These are phyloP conservation scores for Prochilodus magdalenae DNA, from an alignment of 2,113 vertebrate species.

Conservation along the genomic window DNA sequence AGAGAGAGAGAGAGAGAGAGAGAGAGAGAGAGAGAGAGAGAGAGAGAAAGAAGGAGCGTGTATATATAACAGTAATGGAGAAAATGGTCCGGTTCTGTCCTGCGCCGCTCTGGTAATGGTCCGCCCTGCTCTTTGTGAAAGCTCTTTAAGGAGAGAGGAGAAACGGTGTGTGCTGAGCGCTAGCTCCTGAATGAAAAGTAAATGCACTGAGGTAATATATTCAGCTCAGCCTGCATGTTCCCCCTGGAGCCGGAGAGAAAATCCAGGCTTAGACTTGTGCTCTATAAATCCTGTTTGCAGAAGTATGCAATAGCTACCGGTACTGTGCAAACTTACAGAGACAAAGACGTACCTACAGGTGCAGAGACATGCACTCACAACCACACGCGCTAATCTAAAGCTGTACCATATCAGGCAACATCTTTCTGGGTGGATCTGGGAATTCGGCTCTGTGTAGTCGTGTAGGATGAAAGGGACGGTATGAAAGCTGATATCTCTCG, in stretches of 20 bases:
- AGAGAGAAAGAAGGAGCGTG: background rate
- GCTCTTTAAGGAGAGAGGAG: slow-evolving; percentile 20
- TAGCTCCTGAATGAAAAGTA: slow-evolving; percentile 36
- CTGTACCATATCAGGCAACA: background rate
- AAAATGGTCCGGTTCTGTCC: background rate
- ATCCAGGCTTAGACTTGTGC: background rate
- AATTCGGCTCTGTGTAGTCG: background rate
- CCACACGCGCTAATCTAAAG: background rate
- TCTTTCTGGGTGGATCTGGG: background rate
- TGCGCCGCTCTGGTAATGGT: slow-evolving; percentile 7
- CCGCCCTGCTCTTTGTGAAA: slow-evolving; percentile 1
- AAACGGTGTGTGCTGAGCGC: background rate
- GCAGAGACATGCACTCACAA: background rate
- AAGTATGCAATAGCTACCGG: slow-evolving; percentile 16
- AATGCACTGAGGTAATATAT: slow-evolving; percentile 40
- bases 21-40: background rate
- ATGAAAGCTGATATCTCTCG: background rate
- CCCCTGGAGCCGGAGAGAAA: slow-evolving; percentile 21
- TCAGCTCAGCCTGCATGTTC: slow-evolving; percentile 16
- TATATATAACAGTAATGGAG: slow-evolving; percentile 16
- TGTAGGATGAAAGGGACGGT: background rate
- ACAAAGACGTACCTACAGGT: background rate
- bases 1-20: slow-evolving; percentile 9
- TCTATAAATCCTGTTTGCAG: background rate
- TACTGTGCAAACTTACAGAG: slow-evolving; percentile 19